phyloP scores from a whole-genome alignment of 2,888 invertebrate genomes.

The Lacanobia wlatinum region DNA sequence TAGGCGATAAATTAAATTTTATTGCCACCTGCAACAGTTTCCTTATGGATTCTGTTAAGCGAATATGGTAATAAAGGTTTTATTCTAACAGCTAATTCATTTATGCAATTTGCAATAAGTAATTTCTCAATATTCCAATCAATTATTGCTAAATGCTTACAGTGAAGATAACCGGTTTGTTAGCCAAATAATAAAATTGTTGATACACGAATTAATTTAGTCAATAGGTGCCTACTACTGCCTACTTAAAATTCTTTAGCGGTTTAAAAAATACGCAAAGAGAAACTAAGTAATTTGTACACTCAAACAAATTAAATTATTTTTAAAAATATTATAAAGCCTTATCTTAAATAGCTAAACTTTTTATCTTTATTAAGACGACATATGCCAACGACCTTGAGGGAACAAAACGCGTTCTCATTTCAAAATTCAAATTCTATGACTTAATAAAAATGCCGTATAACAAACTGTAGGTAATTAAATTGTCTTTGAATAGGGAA shows the following conservation, averaged over 20 bases:
- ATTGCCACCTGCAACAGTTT: neutral
- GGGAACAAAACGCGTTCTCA: no score
- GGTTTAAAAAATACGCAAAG: neutral
- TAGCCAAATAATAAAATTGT: slow-evolving; percentile 17
- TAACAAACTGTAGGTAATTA: no score
- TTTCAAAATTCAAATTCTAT: no score
- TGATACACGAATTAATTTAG: neutral
- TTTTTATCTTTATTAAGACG: no score
- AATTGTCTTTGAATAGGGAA: no score
- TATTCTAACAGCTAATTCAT: slow-evolving; percentile 1
- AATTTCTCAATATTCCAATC: slow-evolving; percentile 39
- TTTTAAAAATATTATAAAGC: neutral
- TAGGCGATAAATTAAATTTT: neutral
- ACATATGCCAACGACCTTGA: no score
- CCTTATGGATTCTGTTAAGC: slow-evolving; percentile 11
- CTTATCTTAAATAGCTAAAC: neutral
- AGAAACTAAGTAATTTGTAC: neutral
- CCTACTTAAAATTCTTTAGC: neutral
- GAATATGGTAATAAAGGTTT: slow-evolving; percentile 30
- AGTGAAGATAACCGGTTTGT: slow-evolving; percentile 25
- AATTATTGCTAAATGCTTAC: slow-evolving; percentile 48
- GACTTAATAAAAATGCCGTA: no score
- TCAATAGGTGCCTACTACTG: neutral
- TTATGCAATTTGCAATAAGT: slow-evolving; percentile 22
- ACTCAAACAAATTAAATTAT: neutral